A percentile compares a stretch with the other conserved stretches of the same genome.
Evolutionary conservation across 2,113 vertebrate genomes (phyloP).

Genomic region (Dunckerocampus dactyliophorus): DNA sequence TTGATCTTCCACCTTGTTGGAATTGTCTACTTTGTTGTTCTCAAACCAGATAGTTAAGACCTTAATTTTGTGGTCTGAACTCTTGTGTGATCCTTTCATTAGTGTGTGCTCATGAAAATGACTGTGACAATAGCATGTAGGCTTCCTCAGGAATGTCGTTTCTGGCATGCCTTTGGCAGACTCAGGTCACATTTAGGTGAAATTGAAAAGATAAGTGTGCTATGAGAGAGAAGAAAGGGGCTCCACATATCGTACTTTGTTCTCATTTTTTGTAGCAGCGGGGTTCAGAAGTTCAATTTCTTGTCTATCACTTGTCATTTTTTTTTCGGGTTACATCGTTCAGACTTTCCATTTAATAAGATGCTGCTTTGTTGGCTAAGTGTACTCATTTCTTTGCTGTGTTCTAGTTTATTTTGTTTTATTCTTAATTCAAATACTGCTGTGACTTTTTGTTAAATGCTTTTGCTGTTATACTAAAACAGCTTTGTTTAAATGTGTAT

Average conservation of each 20-base stretch:
- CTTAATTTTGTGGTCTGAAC: neutral
- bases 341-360: too few species aligned
- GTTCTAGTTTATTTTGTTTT: too few species aligned
- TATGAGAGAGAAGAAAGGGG: neutral
- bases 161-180: neutral
- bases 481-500: too few species aligned
- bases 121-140: neutral
- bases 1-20: neutral
- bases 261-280: neutral
- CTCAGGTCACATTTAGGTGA: conserved; percentile 1
- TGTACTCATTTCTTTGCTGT: too few species aligned
- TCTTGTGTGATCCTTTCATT: neutral
- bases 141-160: conserved; percentile 5
- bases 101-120: neutral
- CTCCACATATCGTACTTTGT: neutral
- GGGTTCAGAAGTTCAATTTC: neutral
- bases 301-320: neutral
- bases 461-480: too few species aligned
- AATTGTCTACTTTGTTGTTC: neutral
- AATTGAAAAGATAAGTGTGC: neutral
- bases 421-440: too few species aligned
- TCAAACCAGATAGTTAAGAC: neutral
- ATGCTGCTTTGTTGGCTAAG: too few species aligned
- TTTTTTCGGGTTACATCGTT: too few species aligned
- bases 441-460: too few species aligned